Evolutionary conservation across 2,113 vertebrate species (phyloP).

Genomic region (Chionomys nivalis): DNA sequence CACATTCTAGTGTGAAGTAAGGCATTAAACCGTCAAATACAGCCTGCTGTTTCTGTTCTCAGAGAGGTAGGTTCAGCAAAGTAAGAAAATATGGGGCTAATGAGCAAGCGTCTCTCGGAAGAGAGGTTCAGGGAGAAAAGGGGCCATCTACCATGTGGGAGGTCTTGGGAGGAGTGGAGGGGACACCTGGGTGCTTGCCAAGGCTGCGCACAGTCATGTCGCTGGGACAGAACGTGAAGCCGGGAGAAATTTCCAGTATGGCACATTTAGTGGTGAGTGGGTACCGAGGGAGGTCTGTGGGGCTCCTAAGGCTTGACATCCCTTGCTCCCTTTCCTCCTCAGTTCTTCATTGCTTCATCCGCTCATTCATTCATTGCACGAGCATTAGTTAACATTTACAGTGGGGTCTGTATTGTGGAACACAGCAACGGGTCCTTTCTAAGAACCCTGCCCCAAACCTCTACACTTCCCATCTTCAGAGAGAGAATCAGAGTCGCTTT

Average conservation of each 20-base stretch:
- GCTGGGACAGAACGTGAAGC: background rate
- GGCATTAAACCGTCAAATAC: background rate
- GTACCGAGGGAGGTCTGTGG: background rate
- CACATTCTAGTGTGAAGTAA: background rate
- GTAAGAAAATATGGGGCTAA: background rate
- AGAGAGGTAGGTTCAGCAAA: background rate
- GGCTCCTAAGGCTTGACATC: background rate
- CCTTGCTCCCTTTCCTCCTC: background rate
- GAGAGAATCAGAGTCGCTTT: background rate
- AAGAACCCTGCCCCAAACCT: background rate
- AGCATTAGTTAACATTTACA: background rate
- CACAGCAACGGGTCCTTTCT: background rate
- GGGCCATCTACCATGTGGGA: background rate
- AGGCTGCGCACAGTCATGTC: background rate
- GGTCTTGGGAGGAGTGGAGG: background rate
- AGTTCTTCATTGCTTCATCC: background rate
- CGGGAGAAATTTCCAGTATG: background rate
- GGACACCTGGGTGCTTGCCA: background rate
- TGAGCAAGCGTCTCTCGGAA: background rate
- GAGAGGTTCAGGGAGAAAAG: background rate
- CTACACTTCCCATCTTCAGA: background rate
- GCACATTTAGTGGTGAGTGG: background rate
- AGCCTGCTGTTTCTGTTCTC: background rate
- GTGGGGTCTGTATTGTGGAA: background rate
- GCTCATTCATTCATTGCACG: background rate